phyloP scores from a whole-genome alignment of 2,797 vertebrate genomes.

The Chromobotia macracanthus region DNA sequence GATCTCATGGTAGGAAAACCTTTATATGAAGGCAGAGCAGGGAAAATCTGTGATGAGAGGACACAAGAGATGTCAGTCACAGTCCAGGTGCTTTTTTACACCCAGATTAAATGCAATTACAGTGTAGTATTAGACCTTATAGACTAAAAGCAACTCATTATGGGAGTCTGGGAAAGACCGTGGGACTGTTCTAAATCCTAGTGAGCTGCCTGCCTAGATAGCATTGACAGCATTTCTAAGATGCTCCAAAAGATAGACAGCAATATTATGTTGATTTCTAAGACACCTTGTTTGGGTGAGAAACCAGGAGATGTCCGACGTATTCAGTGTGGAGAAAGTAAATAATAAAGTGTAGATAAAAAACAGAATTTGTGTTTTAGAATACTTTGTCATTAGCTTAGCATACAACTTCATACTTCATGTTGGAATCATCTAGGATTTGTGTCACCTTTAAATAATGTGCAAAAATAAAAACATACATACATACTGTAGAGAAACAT shows the following conservation, averaged over 20 bases:
- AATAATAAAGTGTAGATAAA: too few species aligned
- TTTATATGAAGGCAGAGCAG: slow-evolving; percentile 1
- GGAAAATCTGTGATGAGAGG: background rate
- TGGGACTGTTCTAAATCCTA: slow-evolving; percentile 10
- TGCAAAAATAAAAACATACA: too few species aligned
- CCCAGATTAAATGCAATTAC: slow-evolving; percentile 2
- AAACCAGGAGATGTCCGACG: too few species aligned
- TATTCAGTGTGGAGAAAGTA: too few species aligned
- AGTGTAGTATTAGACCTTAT: background rate
- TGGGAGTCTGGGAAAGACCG: background rate
- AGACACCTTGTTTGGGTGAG: too few species aligned
- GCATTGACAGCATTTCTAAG: background rate
- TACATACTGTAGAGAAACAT: too few species aligned
- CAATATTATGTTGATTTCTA: background rate
- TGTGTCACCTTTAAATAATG: too few species aligned
- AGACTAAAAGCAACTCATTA: background rate
- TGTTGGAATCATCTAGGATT: too few species aligned
- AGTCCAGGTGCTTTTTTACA: background rate
- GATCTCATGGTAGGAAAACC: background rate
- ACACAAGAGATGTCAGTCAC: slow-evolving; percentile 6
- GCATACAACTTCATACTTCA: too few species aligned
- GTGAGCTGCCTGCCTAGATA: background rate
- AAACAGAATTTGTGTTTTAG: too few species aligned
- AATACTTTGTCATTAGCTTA: too few species aligned
- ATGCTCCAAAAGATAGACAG: background rate